Evolutionary conservation across 2,113 vertebrate species (phyloP).

Genomic region (Xerus inauris): DNA sequence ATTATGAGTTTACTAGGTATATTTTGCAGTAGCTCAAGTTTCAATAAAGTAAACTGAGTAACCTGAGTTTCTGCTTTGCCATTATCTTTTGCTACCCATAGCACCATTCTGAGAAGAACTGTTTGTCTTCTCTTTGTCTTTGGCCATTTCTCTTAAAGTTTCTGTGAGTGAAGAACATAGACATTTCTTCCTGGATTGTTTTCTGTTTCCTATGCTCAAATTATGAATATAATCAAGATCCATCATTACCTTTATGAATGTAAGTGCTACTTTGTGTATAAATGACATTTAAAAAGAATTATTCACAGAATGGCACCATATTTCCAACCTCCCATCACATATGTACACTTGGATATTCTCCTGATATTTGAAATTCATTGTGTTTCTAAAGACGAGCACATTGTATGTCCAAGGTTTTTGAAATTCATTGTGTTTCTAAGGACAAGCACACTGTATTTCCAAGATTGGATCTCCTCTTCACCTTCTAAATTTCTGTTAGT

Average conservation of each 20-base stretch:
- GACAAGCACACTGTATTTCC: background rate
- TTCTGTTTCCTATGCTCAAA: constrained; percentile 44
- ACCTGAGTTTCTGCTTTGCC: background rate
- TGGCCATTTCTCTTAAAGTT: background rate
- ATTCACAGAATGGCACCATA: background rate
- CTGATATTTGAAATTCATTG: background rate
- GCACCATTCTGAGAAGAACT: background rate
- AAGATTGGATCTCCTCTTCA: background rate
- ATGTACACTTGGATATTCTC: background rate
- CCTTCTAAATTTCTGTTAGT: constrained; percentile 33
- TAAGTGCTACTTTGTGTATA: constrained; percentile 1
- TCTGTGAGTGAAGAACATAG: constrained; percentile 20
- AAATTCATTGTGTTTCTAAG: background rate
- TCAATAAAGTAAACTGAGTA: background rate
- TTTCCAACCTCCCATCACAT: background rate
- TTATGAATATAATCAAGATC: background rate
- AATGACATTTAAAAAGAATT: background rate
- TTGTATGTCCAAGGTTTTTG: background rate
- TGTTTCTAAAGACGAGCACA: background rate
- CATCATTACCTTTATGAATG: background rate
- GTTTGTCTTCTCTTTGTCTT: background rate
- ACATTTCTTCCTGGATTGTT: background rate
- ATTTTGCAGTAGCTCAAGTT: background rate
- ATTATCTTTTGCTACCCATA: background rate
- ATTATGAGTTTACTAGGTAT: background rate